These are phyloP conservation scores for Trimorus sp. DNA, from an alignment of 2,888 invertebrate genomes.

Conservation along the genomic window DNA sequence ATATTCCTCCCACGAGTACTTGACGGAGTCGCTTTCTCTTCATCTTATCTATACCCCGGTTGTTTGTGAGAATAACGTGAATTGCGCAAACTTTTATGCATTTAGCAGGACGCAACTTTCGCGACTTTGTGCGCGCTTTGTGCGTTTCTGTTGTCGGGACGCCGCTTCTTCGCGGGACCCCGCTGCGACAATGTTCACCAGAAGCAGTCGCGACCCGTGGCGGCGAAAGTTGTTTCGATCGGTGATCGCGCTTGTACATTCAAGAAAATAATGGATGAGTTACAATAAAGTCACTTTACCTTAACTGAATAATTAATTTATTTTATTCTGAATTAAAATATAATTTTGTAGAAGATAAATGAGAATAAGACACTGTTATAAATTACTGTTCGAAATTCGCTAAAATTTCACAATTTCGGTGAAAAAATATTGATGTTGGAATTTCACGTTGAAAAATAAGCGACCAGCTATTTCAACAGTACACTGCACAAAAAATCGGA, in stretches of 20 bases:
- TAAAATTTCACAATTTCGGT: no score
- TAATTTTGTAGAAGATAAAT: no score
- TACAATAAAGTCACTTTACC: no score
- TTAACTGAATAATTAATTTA: no score
- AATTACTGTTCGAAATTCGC: no score
- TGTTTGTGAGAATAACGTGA: constrained; percentile 33
- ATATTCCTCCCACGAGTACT: constrained; percentile 75
- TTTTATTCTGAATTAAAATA: no score
- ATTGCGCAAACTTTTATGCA: constrained; percentile 46
- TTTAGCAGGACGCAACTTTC: constrained; percentile 33
- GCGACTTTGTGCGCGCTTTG: constrained; percentile 13
- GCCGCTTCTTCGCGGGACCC: background rate
- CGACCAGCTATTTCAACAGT: no score
- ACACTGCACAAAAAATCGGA: no score
- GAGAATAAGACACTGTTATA: no score
- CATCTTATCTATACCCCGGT: constrained; percentile 40
- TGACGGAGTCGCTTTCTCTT: constrained; percentile 51
- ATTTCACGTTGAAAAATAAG: no score
- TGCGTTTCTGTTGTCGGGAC: background rate
- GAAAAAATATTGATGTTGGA: no score
- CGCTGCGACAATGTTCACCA: background rate
- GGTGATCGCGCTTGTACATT: background rate
- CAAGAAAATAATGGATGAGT: no score
- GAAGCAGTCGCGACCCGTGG: background rate
- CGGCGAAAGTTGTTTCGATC: constrained; percentile 1